phyloP scores from a whole-genome alignment of 2,797 vertebrate species.

The Columba guinea region DNA sequence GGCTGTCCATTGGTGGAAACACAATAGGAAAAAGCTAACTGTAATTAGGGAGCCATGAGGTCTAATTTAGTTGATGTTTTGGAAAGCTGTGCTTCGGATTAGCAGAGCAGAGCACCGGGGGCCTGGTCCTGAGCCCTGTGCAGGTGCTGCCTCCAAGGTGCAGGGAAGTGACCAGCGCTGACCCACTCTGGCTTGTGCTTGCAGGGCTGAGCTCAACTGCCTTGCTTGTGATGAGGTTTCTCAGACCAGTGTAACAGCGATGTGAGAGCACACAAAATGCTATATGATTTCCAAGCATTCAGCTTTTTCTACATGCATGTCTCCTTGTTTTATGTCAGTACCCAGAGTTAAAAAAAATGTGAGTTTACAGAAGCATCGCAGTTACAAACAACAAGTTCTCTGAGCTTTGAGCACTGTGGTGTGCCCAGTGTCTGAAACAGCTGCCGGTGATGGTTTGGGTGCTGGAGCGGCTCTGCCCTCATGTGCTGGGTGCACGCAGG shows the following conservation, averaged over 20 bases:
- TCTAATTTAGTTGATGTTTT: background rate
- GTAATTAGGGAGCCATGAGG: background rate
- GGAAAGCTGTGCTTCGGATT: background rate
- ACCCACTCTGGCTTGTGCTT: accelerated
- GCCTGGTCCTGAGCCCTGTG: background rate
- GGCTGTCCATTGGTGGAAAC: background rate
- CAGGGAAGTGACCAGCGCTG: background rate
- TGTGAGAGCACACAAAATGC: background rate
- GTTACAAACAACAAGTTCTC: accelerated
- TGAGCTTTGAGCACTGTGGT: accelerated
- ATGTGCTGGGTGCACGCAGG: accelerated
- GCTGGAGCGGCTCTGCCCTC: background rate
- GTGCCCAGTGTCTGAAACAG: background rate
- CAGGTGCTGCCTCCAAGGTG: background rate
- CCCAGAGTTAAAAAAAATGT: background rate
- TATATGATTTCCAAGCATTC: background rate
- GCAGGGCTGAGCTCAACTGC: background rate
- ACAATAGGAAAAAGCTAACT: background rate
- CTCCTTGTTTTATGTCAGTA: background rate
- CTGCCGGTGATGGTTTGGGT: background rate
- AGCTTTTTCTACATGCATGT: too few species aligned
- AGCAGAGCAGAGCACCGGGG: background rate
- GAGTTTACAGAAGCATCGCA: accelerated
- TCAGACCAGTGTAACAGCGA: background rate
- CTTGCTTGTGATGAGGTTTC: accelerated